Conservation (phyloP, 2,113 vertebrate genomes). For the Spea bombifrons region DNA sequence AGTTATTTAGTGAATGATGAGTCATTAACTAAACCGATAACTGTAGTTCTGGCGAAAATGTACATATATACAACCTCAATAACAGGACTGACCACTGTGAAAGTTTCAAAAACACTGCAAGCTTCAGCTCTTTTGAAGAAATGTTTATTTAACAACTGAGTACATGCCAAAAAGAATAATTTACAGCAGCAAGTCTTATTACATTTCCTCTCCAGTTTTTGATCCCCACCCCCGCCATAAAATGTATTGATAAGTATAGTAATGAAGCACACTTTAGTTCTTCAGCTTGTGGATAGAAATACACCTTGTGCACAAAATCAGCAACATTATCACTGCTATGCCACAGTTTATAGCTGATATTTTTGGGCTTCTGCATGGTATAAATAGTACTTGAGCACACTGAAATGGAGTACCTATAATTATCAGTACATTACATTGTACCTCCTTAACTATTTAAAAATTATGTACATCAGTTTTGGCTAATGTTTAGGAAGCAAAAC, state of each 20-base stretch:
- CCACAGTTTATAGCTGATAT: slow-evolving; percentile 52
- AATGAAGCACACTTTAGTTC: slow-evolving; percentile 65
- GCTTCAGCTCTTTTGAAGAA: slow-evolving; percentile 83
- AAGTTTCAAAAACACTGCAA: slow-evolving; percentile 56
- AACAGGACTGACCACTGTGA: too few relatives aligned
- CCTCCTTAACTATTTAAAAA: slow-evolving; percentile 71
- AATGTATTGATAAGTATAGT: slow-evolving; percentile 68
- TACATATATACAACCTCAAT: too few relatives aligned
- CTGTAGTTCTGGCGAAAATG: too few relatives aligned
- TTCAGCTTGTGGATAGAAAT: slow-evolving; percentile 59
- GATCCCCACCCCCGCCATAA: slow-evolving; percentile 62
- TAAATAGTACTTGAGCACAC: slow-evolving; percentile 54
- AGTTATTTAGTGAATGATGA: too few relatives aligned
- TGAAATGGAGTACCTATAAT: slow-evolving; percentile 46
- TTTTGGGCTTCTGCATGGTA: slow-evolving; percentile 55
- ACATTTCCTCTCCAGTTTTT: slow-evolving; percentile 74
- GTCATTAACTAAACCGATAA: too few relatives aligned
- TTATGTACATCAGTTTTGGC: slow-evolving; percentile 79
- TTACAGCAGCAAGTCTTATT: slow-evolving; percentile 88
- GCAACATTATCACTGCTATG: slow-evolving; percentile 62
- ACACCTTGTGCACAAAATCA: slow-evolving; percentile 62
- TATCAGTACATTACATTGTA: slow-evolving; percentile 67
- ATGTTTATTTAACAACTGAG: slow-evolving; percentile 97
- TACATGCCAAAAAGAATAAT: slow-evolving; percentile 90
- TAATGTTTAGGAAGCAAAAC: slow-evolving; percentile 77